These are phyloP conservation scores for Rhinoptilus africanus DNA, from an alignment of 2,113 vertebrate genomes.

Conservation along the genomic window DNA sequence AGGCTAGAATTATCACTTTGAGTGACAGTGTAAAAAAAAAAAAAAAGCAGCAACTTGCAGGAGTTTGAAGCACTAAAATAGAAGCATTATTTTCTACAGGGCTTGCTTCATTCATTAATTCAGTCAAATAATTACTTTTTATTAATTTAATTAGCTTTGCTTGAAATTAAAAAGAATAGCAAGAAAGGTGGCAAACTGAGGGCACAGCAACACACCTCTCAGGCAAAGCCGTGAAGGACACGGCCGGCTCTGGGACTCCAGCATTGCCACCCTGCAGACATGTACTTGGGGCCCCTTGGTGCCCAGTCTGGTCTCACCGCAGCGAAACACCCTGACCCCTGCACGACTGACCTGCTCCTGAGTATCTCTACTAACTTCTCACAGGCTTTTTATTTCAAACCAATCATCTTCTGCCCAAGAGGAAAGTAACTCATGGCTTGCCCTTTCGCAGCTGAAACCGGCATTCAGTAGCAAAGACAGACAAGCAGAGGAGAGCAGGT, in stretches of 20 bases:
- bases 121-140: neutral
- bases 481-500: neutral
- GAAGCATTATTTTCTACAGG: neutral
- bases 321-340: neutral
- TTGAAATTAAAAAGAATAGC: neutral
- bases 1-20: slow-evolving; percentile 6
- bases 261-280: neutral
- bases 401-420: neutral
- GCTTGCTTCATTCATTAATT: slow-evolving; percentile 1
- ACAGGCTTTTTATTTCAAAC: neutral
- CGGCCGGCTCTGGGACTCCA: neutral
- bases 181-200: neutral
- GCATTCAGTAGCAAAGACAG: neutral
- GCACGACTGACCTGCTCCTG: neutral
- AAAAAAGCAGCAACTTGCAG: neutral
- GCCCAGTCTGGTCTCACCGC: neutral
- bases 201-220: neutral
- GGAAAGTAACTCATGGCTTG: neutral
- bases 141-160: neutral
- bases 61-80: neutral
- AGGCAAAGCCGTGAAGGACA: neutral
- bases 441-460: neutral
- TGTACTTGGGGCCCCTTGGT: neutral
- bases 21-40: neutral
- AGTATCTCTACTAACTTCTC: neutral